A percentile compares a stretch with the other conserved stretches of the same genome.
Conservation (phyloP, 2,888 invertebrate genomes). For the Melinopterus prodromus region DNA sequence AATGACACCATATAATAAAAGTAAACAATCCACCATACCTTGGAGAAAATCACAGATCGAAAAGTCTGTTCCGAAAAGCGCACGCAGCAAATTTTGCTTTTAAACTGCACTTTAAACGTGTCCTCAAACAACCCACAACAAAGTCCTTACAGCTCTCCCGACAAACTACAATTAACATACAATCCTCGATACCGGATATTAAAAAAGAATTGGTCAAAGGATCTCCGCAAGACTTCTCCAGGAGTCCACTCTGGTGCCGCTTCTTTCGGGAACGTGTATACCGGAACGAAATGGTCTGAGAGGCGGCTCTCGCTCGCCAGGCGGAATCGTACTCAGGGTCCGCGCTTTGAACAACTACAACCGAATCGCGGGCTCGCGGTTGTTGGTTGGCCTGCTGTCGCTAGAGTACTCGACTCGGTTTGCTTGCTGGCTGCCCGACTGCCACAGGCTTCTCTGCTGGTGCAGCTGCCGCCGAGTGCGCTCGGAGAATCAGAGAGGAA, state of each 20-base stretch:
- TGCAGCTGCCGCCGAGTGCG: constrained; percentile 4
- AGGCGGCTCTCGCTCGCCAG: neutral
- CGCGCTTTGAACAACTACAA: neutral
- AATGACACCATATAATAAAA: neutral
- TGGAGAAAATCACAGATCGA: neutral
- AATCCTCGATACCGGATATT: neutral
- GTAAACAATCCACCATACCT: neutral
- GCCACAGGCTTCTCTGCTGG: constrained; percentile 4
- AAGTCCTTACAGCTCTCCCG: neutral
- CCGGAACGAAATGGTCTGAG: neutral
- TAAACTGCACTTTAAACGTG: neutral
- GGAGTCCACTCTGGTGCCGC: neutral
- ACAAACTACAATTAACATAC: neutral
- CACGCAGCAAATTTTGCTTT: neutral
- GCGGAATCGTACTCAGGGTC: neutral
- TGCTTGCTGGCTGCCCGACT: neutral
- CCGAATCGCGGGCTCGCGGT: neutral
- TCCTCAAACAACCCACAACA: neutral
- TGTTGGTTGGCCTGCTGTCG: neutral
- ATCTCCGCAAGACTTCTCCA: neutral
- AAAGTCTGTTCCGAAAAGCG: neutral
- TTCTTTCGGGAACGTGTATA: neutral
- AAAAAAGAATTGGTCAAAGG: neutral
- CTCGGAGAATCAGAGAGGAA: neutral
- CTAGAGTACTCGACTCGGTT: neutral